Conservation (phyloP, 2,113 vertebrate genomes). For the Ramphastos sulfuratus region DNA sequence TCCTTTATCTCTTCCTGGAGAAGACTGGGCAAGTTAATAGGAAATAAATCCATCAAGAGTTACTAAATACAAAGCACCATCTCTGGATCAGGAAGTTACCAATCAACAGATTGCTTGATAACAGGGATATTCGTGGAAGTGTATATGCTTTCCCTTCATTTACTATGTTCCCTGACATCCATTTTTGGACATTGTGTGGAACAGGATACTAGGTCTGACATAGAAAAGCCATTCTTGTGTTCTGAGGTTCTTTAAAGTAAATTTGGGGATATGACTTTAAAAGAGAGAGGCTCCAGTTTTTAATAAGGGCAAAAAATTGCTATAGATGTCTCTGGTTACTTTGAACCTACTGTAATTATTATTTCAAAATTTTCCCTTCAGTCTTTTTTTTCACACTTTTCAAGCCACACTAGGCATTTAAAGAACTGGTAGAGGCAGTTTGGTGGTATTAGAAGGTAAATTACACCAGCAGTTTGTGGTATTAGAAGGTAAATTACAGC, state of each 20-base stretch:
- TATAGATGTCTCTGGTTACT: not conserved
- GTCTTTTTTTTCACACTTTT: slow-evolving; percentile 33
- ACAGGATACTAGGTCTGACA: not conserved
- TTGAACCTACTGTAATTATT: slow-evolving; percentile 41
- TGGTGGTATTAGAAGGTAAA: not conserved
- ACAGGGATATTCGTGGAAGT: not conserved
- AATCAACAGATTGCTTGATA: not conserved
- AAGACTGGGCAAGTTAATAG: not conserved
- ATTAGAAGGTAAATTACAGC: slow-evolving; percentile 18
- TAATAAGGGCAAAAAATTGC: slow-evolving; percentile 9
- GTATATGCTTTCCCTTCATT: not conserved
- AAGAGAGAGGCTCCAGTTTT: not conserved
- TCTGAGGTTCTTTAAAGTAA: not conserved
- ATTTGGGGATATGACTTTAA: not conserved
- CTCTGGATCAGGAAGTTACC: not conserved
- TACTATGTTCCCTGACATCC: not conserved
- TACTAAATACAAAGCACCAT: not conserved
- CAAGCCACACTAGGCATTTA: not conserved
- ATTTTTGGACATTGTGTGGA: not conserved
- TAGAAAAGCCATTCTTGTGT: not conserved
- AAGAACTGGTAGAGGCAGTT: slow-evolving; percentile 10
- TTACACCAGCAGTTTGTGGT: not conserved
- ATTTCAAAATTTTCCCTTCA: slow-evolving; percentile 42
- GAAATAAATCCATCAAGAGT: slow-evolving; percentile 8
- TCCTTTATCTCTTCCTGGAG: not conserved